These are phyloP conservation scores for Nymphalis c-album DNA, from an alignment of 2,888 invertebrate genomes.

Conservation along the genomic window DNA sequence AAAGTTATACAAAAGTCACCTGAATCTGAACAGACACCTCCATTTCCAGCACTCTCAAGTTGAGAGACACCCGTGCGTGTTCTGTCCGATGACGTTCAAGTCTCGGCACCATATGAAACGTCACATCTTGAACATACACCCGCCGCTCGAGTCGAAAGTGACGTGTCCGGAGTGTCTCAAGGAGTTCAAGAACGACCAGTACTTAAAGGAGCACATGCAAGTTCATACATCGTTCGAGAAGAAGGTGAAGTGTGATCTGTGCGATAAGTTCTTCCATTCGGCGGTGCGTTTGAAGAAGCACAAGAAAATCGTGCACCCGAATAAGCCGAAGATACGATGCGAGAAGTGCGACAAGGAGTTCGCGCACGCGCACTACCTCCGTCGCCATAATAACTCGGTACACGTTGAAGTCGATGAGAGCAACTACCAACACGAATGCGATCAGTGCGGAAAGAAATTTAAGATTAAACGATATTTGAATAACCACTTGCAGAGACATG, in stretches of 20 bases:
- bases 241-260: slow-evolving; percentile 72
- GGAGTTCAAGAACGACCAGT: slow-evolving; percentile 76
- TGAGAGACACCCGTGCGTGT: slow-evolving; percentile 67
- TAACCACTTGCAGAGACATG: slow-evolving; percentile 72
- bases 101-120: slow-evolving; percentile 74
- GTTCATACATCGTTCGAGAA: slow-evolving; percentile 67
- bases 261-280: slow-evolving; percentile 72
- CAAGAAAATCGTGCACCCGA: slow-evolving; percentile 72
- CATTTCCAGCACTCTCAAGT: slow-evolving; percentile 70
- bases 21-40: slow-evolving; percentile 67
- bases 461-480: slow-evolving; percentile 70
- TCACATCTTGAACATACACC: slow-evolving; percentile 73
- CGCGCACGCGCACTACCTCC: slow-evolving; percentile 69
- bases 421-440: slow-evolving; percentile 67
- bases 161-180: slow-evolving; percentile 71
- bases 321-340: slow-evolving; percentile 67
- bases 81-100: slow-evolving; percentile 74
- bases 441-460: slow-evolving; percentile 72
- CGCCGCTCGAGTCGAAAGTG: slow-evolving; percentile 73
- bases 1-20: slow-evolving; percentile 65
- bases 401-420: slow-evolving; percentile 68
- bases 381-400: slow-evolving; percentile 66
- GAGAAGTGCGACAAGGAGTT: slow-evolving; percentile 75
- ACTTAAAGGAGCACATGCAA: slow-evolving; percentile 74
- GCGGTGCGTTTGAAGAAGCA: slow-evolving; percentile 71